These are phyloP conservation scores for Agrotis clavis DNA, from an alignment of 2,888 invertebrate species.

Conservation along the genomic window DNA sequence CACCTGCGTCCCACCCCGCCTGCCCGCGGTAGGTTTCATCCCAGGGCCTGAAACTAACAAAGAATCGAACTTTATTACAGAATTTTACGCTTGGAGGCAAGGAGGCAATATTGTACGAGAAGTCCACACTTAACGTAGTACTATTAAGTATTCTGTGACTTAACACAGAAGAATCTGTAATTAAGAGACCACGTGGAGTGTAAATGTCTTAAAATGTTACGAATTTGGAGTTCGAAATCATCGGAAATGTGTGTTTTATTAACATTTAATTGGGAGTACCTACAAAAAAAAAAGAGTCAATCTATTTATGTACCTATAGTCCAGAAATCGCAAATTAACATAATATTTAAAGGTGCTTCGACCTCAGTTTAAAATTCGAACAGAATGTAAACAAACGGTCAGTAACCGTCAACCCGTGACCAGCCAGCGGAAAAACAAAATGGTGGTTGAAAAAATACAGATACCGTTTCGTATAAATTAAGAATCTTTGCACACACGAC, in stretches of 20 bases:
- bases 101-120: not conserved
- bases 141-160: too few species aligned
- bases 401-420: slow-evolving; percentile 61
- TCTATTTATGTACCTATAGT: too few species aligned
- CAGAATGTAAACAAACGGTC: slow-evolving; percentile 60
- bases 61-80: slow-evolving; percentile 47
- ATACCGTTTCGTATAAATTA: slow-evolving; percentile 67
- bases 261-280: not conserved
- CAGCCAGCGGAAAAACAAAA: slow-evolving; percentile 72
- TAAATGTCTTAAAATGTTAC: not conserved
- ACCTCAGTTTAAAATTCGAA: slow-evolving; percentile 56
- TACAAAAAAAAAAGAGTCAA: not conserved
- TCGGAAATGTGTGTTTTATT: not conserved
- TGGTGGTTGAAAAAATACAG: slow-evolving; percentile 62
- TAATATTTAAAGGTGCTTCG: slow-evolving; percentile 24
- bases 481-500: slow-evolving; percentile 22
- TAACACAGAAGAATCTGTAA: not conserved
- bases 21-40: slow-evolving; percentile 92
- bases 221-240: not conserved
- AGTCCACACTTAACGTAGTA: not conserved
- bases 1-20: slow-evolving; percentile 92
- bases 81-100: not conserved
- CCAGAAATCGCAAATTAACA: not conserved
- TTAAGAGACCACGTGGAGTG: too few species aligned
- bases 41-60: slow-evolving; percentile 89